Base-by-base conservation (phyloP, 1,140 invertebrate species). In the Caenorhabditis inopinata region DNA sequence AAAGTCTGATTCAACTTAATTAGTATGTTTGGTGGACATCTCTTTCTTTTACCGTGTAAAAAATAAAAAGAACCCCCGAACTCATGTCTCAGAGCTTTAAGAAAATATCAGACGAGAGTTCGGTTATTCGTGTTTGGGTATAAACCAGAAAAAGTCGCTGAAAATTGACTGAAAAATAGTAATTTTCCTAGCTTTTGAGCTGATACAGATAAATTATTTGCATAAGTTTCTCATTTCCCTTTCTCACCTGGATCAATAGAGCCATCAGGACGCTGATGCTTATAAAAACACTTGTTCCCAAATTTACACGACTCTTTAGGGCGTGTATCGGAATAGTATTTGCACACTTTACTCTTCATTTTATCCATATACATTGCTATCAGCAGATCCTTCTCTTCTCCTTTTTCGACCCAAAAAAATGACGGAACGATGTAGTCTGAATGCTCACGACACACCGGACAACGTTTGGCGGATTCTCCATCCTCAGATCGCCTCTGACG, bases 291-390 rank as follows among this genome's bases (percentile, higher is more conserved):
- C 86, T 94, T 95, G 86, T 95, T 94, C 42, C 94, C 94, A 90
- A 96, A 96, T 7, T 94, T 94, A 91, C 94, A 96, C 85, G 93
- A n/a, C n/a, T n/a, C n/a, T n/a, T n/a, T n/a, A n/a, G n/a, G n/a
- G n/a, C n/a, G n/a, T n/a, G n/a, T n/a, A n/a, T n/a, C 76, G 35
- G 82, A 83, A 86, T 95, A 96, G 88, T 96, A 96, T 87, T 94
- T 94, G 90, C 94, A 96, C 83, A 93, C 91, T 90, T 95, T 95
- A 83, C 90, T 53, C 73, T 81, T 85, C 76, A 82, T 87, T 58
- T 87, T 89, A 0, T 83, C 80, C 38, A 79, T 82, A 53, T 96
- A 96, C 85, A 93, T 92, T 38, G 90, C 90, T 46, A 96, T 93
- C 38, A 96, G 89, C 88, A 94, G 93, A 12, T 93, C 92, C 87